Evolutionary conservation across 2,888 invertebrate species (phyloP), one percentile per base, ranked within the genome.

Genomic region (Eurytoma adleriae): DNA sequence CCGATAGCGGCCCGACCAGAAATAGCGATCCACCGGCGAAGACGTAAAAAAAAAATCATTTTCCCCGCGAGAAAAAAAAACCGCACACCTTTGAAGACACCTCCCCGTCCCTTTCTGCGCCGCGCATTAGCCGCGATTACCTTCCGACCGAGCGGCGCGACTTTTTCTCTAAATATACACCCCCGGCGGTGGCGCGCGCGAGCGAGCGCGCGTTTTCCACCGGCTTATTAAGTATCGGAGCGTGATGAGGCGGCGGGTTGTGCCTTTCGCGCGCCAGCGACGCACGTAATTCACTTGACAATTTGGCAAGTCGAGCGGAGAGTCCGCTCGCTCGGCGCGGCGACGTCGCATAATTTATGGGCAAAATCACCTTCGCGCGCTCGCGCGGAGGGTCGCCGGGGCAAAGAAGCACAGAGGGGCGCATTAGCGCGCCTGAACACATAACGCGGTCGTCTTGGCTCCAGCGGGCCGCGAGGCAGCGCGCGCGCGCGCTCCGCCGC

Each of bases 261-360:
- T 75, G 16, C 20, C 30, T 76, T 14, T 16, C 50, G 59, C 57
- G 30, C 48, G 54, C 52, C 88, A 87, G 52, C 40, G 83, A 86
- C 87, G 89, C 87, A 84, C 87, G 85, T 90, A 90, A 90, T 90
- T 86, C 86, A 86, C 86, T 88, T 89, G 86, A 76, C 86, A 88
- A 89, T 89, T 88, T 88, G 87, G 86, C 85, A 87, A 89, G 85
- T 83, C 87, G 83, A 88, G 87, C 88, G 87, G 86, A 84, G 84
- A 86, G 85, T 72, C n/a, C 18, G 20, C 52, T 18, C 50, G n/a
- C 61, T n/a, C 86, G 85, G 80, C 86, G 82, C 86, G 82, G 84
- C 85, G 86, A 85, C 86, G 85, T 85, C 84, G 85, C n/a, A 84
- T 85, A 85, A 85, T 85, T 84, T 85, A 85, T 84, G 84, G 84